Percentiles rank a stretch among this genome's conserved stretches.
phyloP scores from a whole-genome alignment of 92 coral and sea anemone species.

The Blastomussa wellsi region DNA sequence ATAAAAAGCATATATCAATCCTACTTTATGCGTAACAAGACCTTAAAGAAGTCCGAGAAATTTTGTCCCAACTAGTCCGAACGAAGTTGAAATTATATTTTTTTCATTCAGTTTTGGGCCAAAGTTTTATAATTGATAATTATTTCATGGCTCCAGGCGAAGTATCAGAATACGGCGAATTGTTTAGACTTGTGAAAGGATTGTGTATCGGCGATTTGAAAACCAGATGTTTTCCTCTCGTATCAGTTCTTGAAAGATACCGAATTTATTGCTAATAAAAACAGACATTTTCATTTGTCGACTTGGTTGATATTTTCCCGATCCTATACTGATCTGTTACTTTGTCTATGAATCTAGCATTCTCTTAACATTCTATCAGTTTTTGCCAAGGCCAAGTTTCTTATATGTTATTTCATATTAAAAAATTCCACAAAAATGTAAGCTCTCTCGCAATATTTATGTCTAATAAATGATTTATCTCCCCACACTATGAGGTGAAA shows the following conservation, averaged over 20 bases:
- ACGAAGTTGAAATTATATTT: not conserved
- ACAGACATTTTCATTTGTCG: slow-evolving; percentile 6
- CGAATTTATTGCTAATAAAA: slow-evolving; percentile 17
- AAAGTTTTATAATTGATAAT: not conserved
- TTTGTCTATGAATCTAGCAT: not conserved
- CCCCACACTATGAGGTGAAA: not conserved
- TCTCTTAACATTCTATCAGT: not conserved
- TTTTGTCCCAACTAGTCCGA: not conserved
- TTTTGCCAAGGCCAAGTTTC: not conserved
- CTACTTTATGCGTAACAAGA: not conserved
- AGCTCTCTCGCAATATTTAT: not conserved
- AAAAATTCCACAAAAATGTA: not conserved
- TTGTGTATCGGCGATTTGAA: not conserved
- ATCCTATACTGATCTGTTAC: not conserved
- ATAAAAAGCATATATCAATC: not conserved
- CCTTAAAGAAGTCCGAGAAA: not conserved
- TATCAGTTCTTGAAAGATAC: slow-evolving; percentile 15
- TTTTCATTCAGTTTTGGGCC: not conserved
- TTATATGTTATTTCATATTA: not conserved
- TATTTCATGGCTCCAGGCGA: slow-evolving; percentile 16
- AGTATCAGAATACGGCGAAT: not conserved
- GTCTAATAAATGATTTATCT: not conserved
- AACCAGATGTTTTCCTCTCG: slow-evolving; percentile 5
- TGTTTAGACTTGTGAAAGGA: not conserved
- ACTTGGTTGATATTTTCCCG: not conserved